A percentile compares a stretch with the other conserved stretches of the same genome.
Conservation (phyloP, 1,140 invertebrate species). For the Pogonus chalceus region DNA sequence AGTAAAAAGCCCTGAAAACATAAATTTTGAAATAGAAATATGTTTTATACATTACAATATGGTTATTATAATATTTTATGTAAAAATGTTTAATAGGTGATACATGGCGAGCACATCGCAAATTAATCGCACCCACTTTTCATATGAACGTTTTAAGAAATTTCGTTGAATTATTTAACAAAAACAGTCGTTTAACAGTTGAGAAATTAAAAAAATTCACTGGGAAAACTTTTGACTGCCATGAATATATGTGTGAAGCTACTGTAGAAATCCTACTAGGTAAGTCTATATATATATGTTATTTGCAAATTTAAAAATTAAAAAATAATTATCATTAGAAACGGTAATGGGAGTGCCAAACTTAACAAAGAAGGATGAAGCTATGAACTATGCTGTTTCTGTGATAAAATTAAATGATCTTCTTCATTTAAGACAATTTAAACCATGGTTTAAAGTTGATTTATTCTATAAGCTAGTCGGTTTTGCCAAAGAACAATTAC, state of each 20-base stretch:
- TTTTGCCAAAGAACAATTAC: conserved; percentile 45
- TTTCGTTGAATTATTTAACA: conserved; percentile 78
- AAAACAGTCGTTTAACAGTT: conserved; percentile 64
- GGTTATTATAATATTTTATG: no score
- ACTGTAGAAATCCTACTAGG: conserved; percentile 82
- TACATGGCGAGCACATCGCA: conserved; percentile 38
- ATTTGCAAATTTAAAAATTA: conserved; percentile 10
- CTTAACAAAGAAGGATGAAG: conserved; percentile 48
- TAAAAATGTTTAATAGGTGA: not conserved
- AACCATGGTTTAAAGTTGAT: conserved; percentile 48
- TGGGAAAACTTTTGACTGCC: conserved; percentile 63
- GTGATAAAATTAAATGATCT: conserved; percentile 66
- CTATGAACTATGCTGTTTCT: conserved; percentile 59
- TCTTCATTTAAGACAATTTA: conserved; percentile 54
- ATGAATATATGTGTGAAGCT: conserved; percentile 70
- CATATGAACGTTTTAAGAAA: conserved; percentile 85
- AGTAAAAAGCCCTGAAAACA: no score
- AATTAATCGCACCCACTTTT: conserved; percentile 88
- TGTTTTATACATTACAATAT: no score
- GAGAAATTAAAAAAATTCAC: conserved; percentile 51
- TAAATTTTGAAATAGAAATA: no score
- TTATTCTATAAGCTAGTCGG: conserved; percentile 48
- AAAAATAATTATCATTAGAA: conserved; percentile 33
- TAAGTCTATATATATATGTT: conserved; percentile 28
- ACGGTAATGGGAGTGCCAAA: conserved; percentile 63